Conservation (phyloP, 2,888 invertebrate genomes). For the Luperina testacea region DNA sequence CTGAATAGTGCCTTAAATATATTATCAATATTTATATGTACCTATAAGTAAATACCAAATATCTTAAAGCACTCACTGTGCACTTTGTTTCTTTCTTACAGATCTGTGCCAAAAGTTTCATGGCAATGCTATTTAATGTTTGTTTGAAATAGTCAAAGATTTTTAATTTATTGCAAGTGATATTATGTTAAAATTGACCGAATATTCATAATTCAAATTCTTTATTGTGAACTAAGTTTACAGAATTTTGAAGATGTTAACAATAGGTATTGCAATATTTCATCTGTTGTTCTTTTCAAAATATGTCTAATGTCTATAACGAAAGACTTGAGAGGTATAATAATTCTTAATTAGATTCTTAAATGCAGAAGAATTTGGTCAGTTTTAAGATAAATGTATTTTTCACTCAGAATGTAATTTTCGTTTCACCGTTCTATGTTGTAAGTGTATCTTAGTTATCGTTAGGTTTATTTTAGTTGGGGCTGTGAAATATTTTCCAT, state of each 20-base stretch:
- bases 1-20: conserved; percentile 45
- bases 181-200: conserved; percentile 47
- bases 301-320: not conserved
- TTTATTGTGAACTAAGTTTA: too few species aligned
- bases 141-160: conserved; percentile 18
- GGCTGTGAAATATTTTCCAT: conserved; percentile 72
- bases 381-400: conserved; percentile 40
- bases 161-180: conserved; percentile 23
- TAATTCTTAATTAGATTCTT: not conserved
- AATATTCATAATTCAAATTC: not conserved
- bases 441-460: conserved; percentile 41
- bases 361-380: conserved; percentile 4
- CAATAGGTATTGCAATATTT: too few species aligned
- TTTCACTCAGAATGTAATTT: conserved; percentile 14
- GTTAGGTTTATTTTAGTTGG: conserved; percentile 65
- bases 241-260: too few species aligned
- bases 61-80: conserved; percentile 45
- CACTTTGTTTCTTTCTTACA: conserved; percentile 52
- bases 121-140: conserved; percentile 63
- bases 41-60: conserved; percentile 36
- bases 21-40: conserved; percentile 39
- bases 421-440: conserved; percentile 41
- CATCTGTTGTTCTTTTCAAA: not conserved
- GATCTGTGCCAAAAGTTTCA: conserved; percentile 72
- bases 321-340: conserved; percentile 6